phyloP scores from a whole-genome alignment of 2,888 invertebrate species.

The Athalia rosae region DNA sequence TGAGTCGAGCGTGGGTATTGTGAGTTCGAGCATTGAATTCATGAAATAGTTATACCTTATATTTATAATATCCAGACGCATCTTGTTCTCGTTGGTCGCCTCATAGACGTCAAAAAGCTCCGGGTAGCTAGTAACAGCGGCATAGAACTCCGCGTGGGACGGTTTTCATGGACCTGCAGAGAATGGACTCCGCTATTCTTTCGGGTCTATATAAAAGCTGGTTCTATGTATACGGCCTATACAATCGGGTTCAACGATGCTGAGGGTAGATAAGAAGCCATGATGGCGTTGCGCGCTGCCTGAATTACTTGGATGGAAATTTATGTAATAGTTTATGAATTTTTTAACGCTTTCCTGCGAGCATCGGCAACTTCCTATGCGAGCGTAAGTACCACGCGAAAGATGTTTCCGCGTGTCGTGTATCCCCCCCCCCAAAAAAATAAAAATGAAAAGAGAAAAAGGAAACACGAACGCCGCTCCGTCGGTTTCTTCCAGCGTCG shows the following conservation, averaged over 20 bases:
- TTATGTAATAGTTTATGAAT: constrained; percentile 44
- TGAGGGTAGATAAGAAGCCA: constrained; percentile 34
- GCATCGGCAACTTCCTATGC: neutral
- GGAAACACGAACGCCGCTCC: neutral
- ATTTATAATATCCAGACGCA: constrained; percentile 29
- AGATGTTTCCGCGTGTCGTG: neutral
- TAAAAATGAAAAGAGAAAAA: neutral
- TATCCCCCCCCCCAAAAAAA: neutral
- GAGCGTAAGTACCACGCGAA: constrained; percentile 5
- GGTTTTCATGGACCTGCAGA: constrained; percentile 31
- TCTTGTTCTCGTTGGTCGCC: constrained; percentile 32
- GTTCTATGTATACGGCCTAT: constrained; percentile 9
- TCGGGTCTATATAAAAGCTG: constrained; percentile 14
- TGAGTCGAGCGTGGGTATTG: neutral
- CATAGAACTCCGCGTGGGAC: constrained; percentile 25
- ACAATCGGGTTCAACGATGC: constrained; percentile 36
- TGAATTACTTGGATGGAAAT: constrained; percentile 39
- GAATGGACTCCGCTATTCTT: constrained; percentile 38
- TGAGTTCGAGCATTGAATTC: neutral
- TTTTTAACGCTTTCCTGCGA: constrained; percentile 23
- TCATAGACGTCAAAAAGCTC: constrained; percentile 21
- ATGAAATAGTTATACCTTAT: constrained; percentile 11
- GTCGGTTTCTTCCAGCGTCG: neutral
- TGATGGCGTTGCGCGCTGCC: constrained; percentile 15
- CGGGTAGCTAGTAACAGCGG: constrained; percentile 29